A percentile compares a stretch with the other conserved stretches of the same genome.
Evolutionary conservation across 2,113 vertebrate genomes (phyloP).

Genomic region (Oreochromis spilurus): DNA sequence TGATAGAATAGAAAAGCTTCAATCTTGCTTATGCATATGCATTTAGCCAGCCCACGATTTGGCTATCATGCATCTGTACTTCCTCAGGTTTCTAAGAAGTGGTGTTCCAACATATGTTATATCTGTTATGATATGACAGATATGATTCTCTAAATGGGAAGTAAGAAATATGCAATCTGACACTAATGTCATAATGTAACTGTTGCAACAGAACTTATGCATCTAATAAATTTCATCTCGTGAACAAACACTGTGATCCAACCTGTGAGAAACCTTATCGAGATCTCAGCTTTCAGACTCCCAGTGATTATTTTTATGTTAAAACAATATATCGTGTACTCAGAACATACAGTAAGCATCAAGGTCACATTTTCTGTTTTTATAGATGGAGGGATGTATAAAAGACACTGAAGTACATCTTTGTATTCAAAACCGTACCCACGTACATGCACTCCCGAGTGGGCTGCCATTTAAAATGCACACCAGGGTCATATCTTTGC

Average conservation of each 20-base stretch:
- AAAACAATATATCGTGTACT: background rate
- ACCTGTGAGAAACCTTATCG: background rate
- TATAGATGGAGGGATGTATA: background rate
- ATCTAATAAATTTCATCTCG: slow-evolving; percentile 12
- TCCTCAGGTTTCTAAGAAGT: background rate
- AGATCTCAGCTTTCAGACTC: background rate
- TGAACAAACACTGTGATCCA: background rate
- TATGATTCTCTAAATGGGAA: background rate
- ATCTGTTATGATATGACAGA: background rate
- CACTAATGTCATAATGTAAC: background rate
- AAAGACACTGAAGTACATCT: background rate
- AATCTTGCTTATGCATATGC: background rate
- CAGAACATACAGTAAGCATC: background rate
- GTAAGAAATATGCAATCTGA: background rate
- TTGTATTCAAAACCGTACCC: background rate
- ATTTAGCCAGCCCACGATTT: background rate
- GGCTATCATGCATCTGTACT: background rate
- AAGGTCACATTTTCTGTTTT: background rate
- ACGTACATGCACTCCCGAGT: slow-evolving; percentile 1
- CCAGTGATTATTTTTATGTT: background rate
- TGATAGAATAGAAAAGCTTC: background rate
- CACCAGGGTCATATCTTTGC: slow-evolving; percentile 17
- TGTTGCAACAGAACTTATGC: slow-evolving; percentile 36
- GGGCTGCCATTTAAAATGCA: slow-evolving; percentile 48
- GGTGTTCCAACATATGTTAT: background rate